Evolutionary conservation across 1,140 invertebrate genomes (phyloP), one percentile per base, ranked within the genome.

Genomic region (Hestina assimilis): DNA sequence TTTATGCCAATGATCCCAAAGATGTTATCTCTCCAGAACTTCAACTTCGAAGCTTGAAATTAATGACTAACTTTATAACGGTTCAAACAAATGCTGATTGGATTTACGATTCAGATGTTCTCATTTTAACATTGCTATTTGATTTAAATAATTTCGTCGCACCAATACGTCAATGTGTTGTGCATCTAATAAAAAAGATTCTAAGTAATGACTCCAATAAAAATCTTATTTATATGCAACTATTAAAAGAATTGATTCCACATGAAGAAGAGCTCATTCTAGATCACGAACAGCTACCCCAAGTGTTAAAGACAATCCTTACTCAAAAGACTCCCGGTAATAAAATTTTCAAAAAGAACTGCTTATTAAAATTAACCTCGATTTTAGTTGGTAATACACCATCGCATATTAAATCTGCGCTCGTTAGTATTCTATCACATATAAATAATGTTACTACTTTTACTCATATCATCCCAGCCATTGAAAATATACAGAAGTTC

Each of bases 201-300:
- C 40, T 84, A 3, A 53, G 65, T 35, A 63, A 72, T 28, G 60
- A 74, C 31, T 52, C 68, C 20, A 63, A 81, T 41, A 78, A 71
- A 52, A 78, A 67, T 12, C 14, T 67, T 4, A 58, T 83, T 17
- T 85, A 86, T 47, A 43, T 83, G 20, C 64, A 83, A 35, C 59
- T 83, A 62, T 52, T 81, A 26, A 64, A 75, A 56, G 69, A 81
- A 26, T 20, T 89, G 1, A 24, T 85, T 7, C 57, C 57, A 5
- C 84, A 89, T 12, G 79, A 70, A 20, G 72, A 89, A 12, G 93
- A 94, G 69, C 82, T 95, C 29, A 41, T 87, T 21, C 67, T 93
- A 33, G 93, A 94, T 64, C 73, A 89, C 53, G 90, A 94, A 45
- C 93, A 93, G 53, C 52, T 92, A 3, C 77, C 87, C 0, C 65